Evolutionary conservation across 2,888 invertebrate genomes (phyloP).

Genomic region (Stenchaetothrips biformis): DNA sequence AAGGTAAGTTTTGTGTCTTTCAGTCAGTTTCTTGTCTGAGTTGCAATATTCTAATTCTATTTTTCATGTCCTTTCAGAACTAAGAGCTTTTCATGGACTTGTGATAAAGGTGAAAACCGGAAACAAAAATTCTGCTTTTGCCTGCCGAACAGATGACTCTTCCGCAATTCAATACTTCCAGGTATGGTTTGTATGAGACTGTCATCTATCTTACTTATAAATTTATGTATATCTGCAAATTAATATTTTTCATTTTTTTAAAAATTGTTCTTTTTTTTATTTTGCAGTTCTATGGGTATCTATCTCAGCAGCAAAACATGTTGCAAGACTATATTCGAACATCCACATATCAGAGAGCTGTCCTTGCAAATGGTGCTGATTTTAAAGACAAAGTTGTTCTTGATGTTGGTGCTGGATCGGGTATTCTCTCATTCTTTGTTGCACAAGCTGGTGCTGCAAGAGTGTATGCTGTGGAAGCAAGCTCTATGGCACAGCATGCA

Average conservation of each 20-base stretch:
- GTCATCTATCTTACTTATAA: slow-evolving; percentile 9
- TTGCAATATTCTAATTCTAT: slow-evolving; percentile 30
- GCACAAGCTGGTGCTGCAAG: slow-evolving; percentile 93
- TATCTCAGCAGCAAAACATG: slow-evolving; percentile 99
- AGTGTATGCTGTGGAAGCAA: slow-evolving; percentile 99
- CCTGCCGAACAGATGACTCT: slow-evolving; percentile 93
- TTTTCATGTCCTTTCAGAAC: slow-evolving; percentile 50
- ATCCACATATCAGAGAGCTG: slow-evolving; percentile 96
- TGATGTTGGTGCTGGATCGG: slow-evolving; percentile 98
- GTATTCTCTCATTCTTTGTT: slow-evolving; percentile 97
- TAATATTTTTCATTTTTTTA: slow-evolving; percentile 24
- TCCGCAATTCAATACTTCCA: slow-evolving; percentile 98
- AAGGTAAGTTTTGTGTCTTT: slow-evolving; percentile 36
- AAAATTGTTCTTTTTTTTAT: slow-evolving; percentile 10
- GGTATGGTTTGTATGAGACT: slow-evolving; percentile 41
- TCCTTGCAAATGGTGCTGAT: slow-evolving; percentile 86
- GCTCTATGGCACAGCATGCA: slow-evolving; percentile 96
- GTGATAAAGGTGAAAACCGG: slow-evolving; percentile 69
- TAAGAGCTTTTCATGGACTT: slow-evolving; percentile 68
- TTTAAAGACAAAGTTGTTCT: slow-evolving; percentile 88
- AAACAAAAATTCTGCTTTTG: slow-evolving; percentile 77
- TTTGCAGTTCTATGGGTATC: slow-evolving; percentile 91
- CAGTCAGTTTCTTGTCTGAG: neutral
- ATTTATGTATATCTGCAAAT: neutral
- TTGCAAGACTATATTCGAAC: slow-evolving; percentile 99